Evolutionary conservation across 2,888 invertebrate genomes (phyloP).

Genomic region (Erebia aethiops): DNA sequence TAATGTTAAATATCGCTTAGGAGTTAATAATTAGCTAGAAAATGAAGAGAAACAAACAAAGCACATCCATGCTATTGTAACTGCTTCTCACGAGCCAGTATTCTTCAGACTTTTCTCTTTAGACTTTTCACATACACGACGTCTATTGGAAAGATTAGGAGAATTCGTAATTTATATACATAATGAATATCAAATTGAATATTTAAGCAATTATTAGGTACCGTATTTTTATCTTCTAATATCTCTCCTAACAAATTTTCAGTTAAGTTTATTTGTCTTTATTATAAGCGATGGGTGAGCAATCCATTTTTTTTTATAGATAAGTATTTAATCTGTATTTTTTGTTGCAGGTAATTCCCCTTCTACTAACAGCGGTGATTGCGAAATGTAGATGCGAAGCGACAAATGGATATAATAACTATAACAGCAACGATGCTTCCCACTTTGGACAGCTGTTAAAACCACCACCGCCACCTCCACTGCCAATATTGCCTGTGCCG

Average conservation of each 20-base stretch:
- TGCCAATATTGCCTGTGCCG: slow-evolving; percentile 67
- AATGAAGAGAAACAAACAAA: slow-evolving; percentile 71
- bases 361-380: slow-evolving; percentile 59
- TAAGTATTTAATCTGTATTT: not conserved
- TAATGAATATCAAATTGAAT: not conserved
- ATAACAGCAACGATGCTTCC: slow-evolving; percentile 55
- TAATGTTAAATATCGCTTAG: slow-evolving; percentile 19
- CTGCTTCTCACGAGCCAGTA: slow-evolving; percentile 70
- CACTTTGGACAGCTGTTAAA: slow-evolving; percentile 69
- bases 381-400: slow-evolving; percentile 61
- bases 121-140: slow-evolving; percentile 51
- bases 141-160: slow-evolving; percentile 19
- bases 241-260: not conserved
- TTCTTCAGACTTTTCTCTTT: slow-evolving; percentile 80
- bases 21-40: slow-evolving; percentile 72
- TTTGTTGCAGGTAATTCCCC: slow-evolving; percentile 65
- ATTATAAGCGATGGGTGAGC: not conserved
- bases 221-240: not conserved
- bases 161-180: slow-evolving; percentile 9
- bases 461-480: slow-evolving; percentile 71
- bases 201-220: not conserved
- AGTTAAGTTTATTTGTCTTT: not conserved
- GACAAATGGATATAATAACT: slow-evolving; percentile 52
- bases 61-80: slow-evolving; percentile 70
- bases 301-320: not conserved